These are phyloP conservation scores for Lutraria rhynchaena DNA, from an alignment of 1,140 invertebrate genomes.

Conservation along the genomic window DNA sequence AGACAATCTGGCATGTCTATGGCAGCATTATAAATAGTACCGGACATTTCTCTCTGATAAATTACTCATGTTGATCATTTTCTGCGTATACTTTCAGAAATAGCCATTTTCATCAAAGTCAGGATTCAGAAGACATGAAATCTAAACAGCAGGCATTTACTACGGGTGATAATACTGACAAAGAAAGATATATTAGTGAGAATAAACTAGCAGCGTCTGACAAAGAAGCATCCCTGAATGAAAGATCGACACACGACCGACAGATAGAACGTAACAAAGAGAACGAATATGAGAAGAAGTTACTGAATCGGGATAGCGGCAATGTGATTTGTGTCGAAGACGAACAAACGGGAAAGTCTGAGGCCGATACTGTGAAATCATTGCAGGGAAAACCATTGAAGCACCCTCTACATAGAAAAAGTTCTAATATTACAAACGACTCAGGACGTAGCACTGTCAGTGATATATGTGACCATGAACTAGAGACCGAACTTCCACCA, in stretches of 20 bases:
- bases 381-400: constrained; percentile 47
- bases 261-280: constrained; percentile 43
- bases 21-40: too few species aligned
- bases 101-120: constrained; percentile 52
- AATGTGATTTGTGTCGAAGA: constrained; percentile 55
- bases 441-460: constrained; percentile 75
- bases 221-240: constrained; percentile 1
- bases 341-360: constrained; percentile 13
- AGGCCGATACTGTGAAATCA: constrained; percentile 28
- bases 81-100: constrained; percentile 56
- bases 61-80: too few species aligned
- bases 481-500: background rate
- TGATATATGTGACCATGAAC: constrained; percentile 64
- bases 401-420: constrained; percentile 70
- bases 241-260: background rate
- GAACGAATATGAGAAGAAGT: constrained; percentile 42
- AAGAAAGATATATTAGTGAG: constrained; percentile 39
- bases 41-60: too few species aligned
- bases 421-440: constrained; percentile 77
- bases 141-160: constrained; percentile 21
- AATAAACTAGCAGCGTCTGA: constrained; percentile 22
- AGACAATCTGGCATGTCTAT: too few species aligned
- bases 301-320: constrained; percentile 40
- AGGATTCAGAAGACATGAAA: constrained; percentile 55
- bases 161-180: constrained; percentile 13